phyloP scores from a whole-genome alignment of 2,888 invertebrate genomes.

The Hirudinaria manillensis region DNA sequence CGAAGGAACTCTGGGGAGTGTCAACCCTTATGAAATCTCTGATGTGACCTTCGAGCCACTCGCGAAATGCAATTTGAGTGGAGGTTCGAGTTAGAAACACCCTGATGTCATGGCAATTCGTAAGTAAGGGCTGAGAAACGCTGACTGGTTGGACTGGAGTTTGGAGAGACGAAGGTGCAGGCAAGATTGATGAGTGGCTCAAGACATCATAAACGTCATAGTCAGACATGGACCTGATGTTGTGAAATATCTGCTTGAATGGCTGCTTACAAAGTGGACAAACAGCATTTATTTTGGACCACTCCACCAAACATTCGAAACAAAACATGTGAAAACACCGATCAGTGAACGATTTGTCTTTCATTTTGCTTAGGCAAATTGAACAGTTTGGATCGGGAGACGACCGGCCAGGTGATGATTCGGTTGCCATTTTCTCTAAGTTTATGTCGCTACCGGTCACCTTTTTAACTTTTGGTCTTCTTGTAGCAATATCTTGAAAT shows the following conservation, averaged over 20 bases:
- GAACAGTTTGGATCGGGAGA: slow-evolving; percentile 65
- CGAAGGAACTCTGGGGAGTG: neutral
- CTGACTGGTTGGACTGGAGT: neutral
- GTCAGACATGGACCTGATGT: slow-evolving; percentile 77
- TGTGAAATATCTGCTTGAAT: slow-evolving; percentile 85
- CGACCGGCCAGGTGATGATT: neutral
- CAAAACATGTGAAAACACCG: slow-evolving; percentile 90
- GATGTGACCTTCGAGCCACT: neutral
- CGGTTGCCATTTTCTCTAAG: no score
- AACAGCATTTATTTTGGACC: slow-evolving; percentile 89
- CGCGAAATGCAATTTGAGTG: neutral
- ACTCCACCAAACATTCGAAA: slow-evolving; percentile 81
- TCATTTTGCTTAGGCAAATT: slow-evolving; percentile 79
- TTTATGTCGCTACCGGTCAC: no score
- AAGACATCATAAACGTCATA: slow-evolving; percentile 70
- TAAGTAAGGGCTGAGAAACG: neutral
- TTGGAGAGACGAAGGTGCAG: neutral
- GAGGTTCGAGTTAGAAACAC: neutral
- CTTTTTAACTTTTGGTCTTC: no score
- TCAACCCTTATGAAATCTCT: neutral
- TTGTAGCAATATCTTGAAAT: no score
- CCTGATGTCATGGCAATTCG: neutral
- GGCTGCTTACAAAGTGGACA: slow-evolving; percentile 89
- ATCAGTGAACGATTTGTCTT: slow-evolving; percentile 83
- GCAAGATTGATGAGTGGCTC: slow-evolving; percentile 16